Conservation (phyloP, 2,113 vertebrate genomes). For the Amblyornis subalaris region DNA sequence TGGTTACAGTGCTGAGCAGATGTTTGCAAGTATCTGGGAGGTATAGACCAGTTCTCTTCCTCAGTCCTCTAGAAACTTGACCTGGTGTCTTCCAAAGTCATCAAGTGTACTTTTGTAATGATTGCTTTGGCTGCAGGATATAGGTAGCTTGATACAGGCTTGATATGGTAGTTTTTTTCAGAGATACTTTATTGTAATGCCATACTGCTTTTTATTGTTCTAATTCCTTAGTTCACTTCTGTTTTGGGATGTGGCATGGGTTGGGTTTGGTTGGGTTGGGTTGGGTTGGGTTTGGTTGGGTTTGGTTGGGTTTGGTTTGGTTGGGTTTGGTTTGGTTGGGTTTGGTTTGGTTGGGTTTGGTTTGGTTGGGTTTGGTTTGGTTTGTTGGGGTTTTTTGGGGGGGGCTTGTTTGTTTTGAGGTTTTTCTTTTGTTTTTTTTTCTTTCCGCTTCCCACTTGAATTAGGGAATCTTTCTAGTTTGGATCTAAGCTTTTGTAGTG, state of each 20-base stretch:
- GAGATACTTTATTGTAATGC: not conserved
- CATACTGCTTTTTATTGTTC: not conserved
- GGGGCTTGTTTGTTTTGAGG: not conserved
- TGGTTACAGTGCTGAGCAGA: not conserved
- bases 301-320: not conserved
- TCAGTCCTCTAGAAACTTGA: not conserved
- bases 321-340: not conserved
- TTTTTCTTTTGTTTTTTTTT: not conserved
- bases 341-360: not conserved
- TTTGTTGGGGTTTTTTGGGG: not conserved
- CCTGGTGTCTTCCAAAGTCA: not conserved
- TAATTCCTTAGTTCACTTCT: not conserved
- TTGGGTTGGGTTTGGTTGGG: not conserved
- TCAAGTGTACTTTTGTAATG: not conserved
- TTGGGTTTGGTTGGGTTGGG: not conserved
- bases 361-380: not conserved
- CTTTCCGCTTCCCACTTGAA: not conserved
- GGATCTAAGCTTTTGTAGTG: not conserved
- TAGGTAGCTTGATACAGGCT: not conserved
- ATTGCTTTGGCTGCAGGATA: not conserved
- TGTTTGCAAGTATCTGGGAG: not conserved
- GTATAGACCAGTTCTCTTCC: not conserved
- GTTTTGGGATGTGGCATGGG: accelerated
- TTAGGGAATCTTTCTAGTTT: not conserved
- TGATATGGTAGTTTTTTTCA: not conserved